Base-by-base conservation (phyloP, 2,888 invertebrate species). In the Tanypteryx hageni region DNA sequence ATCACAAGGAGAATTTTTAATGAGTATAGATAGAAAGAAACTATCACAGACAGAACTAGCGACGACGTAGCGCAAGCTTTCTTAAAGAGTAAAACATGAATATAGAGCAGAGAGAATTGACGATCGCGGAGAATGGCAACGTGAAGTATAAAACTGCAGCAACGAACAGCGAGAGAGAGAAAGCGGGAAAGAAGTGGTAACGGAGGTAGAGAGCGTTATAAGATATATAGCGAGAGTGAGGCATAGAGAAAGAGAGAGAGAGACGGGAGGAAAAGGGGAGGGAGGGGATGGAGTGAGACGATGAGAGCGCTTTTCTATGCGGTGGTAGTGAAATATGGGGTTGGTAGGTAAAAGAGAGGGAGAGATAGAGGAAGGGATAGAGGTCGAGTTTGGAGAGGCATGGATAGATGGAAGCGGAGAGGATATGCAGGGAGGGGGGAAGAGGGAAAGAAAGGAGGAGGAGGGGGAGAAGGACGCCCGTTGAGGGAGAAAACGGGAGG, bases 291-390 rank as follows among this genome's bases (percentile, higher is more conserved):
- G 86, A 86, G 61, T n/a, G 61, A 8, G 14, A 13, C 59, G 44
- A 8, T 18, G 86, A 86, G 59, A 22, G 27, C n/a, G 68, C 27
- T 61, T 89, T 64, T 64, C 89, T 68, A 68, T 68, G 61, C 89
- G 18, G 89, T 44, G 89, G 68, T 68, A 31, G 89, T 89, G 89
- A 89, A 64, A 64, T 89, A 89, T 89, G 89, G 61, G 64, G 27
- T 31, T 68, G 61, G 61, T 86, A 61, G 61, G 61, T 57, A 83
- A 83, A 83, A 57, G 83, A 83, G 83, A 57, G 86, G 85, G 22
- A 27, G 31, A 86, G 61, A 9, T 61, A 27, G 22, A 4, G 81
- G 31, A 14, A n/a, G n/a, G n/a, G n/a, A n/a, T n/a, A n/a, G n/a
- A n/a, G n/a, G n/a, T n/a, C n/a, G n/a, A n/a, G 22, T 14, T 27